These are phyloP conservation scores for Orientallactaga sibirica DNA, from an alignment of 2,797 vertebrate genomes.

Conservation along the genomic window DNA sequence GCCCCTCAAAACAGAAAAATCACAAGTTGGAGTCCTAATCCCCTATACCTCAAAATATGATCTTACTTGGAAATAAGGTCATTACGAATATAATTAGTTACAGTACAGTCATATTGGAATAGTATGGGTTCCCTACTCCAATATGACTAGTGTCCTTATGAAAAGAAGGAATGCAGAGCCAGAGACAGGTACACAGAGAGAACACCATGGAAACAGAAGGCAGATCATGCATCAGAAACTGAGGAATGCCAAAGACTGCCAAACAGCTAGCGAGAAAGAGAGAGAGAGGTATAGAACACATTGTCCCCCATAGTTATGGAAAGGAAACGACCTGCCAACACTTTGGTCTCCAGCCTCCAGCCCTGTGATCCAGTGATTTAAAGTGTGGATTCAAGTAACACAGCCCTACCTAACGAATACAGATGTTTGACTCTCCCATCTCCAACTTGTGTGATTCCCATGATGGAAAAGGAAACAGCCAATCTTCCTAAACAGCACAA, in stretches of 20 bases:
- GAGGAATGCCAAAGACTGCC: background rate
- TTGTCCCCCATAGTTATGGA: background rate
- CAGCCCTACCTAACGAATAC: background rate
- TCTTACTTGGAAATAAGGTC: background rate
- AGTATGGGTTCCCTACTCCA: background rate
- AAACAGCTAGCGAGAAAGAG: too few relatives aligned
- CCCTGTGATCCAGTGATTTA: background rate
- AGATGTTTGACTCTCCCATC: accelerated
- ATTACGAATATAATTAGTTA: background rate
- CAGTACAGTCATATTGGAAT: background rate
- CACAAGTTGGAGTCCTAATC: background rate
- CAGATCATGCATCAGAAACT: too few relatives aligned
- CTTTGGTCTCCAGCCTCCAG: background rate
- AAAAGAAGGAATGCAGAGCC: background rate
- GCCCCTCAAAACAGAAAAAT: background rate
- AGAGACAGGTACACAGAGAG: background rate
- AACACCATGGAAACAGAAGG: too few relatives aligned
- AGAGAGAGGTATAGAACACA: background rate
- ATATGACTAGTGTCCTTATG: background rate
- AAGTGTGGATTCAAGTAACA: too few relatives aligned
- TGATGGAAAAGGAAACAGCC: background rate
- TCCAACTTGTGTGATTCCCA: background rate
- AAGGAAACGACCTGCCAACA: background rate
- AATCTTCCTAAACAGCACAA: background rate
- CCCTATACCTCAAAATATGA: background rate